phyloP scores from a whole-genome alignment of 2,888 invertebrate genomes.

The Argyresthia goedartella region DNA sequence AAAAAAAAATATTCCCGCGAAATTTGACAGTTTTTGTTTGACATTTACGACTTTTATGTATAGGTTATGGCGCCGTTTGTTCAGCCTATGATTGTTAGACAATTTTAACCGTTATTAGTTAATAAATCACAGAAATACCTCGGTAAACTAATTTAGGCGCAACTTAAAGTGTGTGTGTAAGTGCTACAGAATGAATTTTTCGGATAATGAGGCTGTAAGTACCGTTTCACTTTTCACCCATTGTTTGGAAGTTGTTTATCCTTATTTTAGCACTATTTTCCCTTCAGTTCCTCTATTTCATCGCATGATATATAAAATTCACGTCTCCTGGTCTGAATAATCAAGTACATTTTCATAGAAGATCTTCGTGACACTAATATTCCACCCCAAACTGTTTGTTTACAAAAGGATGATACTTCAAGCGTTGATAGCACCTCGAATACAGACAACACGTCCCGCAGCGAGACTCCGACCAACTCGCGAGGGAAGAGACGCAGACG shows the following conservation, averaged over 20 bases:
- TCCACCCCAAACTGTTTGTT: neutral
- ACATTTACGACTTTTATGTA: conserved; percentile 22
- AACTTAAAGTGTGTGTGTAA: neutral
- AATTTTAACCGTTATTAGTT: neutral
- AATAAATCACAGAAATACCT: neutral
- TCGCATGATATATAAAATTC: too few species aligned
- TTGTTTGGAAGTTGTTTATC: too few species aligned
- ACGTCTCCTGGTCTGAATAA: neutral
- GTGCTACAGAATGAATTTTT: conserved; percentile 40
- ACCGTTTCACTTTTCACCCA: conserved; percentile 5
- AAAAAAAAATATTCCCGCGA: conserved; percentile 29
- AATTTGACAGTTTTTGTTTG: conserved; percentile 38
- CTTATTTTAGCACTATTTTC: too few species aligned
- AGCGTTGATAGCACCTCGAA: conserved; percentile 86
- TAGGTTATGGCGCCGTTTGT: conserved; percentile 4
- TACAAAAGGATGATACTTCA: conserved; percentile 76
- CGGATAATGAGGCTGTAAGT: conserved; percentile 65
- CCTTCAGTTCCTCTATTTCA: too few species aligned
- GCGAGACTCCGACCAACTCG: conserved; percentile 83
- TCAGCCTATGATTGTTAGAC: neutral
- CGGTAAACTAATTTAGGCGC: too few species aligned
- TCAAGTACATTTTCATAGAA: neutral
- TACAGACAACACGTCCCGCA: conserved; percentile 83
- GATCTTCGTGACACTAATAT: neutral
- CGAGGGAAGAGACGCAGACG: conserved; percentile 68